phyloP scores from a whole-genome alignment of 1,140 invertebrate genomes.

The Pinna nobilis region DNA sequence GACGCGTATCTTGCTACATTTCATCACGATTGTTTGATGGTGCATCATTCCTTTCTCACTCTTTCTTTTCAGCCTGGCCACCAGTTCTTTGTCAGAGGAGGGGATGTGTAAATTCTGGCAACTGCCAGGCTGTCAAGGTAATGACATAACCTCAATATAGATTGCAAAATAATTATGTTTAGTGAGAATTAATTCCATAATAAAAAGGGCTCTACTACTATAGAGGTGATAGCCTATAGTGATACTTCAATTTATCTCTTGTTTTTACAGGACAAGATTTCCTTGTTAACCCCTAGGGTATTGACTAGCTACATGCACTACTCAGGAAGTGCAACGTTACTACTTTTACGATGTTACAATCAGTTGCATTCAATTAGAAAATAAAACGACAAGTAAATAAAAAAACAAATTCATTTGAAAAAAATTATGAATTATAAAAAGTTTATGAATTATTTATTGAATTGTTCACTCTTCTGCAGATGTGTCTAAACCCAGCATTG shows the following conservation, averaged over 20 bases:
- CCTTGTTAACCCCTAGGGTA: no score
- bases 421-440: neutral
- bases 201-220: no score
- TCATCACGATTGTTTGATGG: neutral
- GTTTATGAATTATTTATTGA: neutral
- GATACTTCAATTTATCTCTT: neutral
- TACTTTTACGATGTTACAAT: neutral
- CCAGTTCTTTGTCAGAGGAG: constrained; percentile 85
- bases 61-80: constrained; percentile 73
- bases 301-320: no score
- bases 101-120: constrained; percentile 88
- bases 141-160: no score
- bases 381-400: neutral
- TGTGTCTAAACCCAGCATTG: constrained; percentile 78
- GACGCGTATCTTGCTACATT: no score
- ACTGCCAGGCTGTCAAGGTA: constrained; percentile 90
- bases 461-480: constrained; percentile 59
- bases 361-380: neutral
- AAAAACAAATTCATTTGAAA: neutral
- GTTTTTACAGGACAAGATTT: no score
- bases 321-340: neutral
- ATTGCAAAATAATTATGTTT: no score
- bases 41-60: neutral
- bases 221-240: neutral
- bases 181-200: no score